These are phyloP conservation scores for Drosophila nigricruria DNA, from an alignment of 2,888 invertebrate species.

Conservation along the genomic window DNA sequence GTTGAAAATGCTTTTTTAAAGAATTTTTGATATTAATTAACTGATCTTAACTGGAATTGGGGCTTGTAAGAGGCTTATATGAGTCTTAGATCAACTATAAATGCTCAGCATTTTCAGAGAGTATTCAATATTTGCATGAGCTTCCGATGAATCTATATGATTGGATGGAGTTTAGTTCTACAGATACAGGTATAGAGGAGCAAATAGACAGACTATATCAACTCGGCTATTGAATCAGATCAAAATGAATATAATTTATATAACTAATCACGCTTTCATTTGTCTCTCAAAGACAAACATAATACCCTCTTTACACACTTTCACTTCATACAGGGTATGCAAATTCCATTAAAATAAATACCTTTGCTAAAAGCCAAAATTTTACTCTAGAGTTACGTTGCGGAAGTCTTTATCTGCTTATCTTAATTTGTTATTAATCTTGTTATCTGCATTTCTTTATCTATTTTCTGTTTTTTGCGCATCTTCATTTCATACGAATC, in stretches of 20 bases:
- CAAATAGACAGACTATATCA: too few relatives aligned
- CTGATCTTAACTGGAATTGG: too few relatives aligned
- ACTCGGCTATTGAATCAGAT: too few relatives aligned
- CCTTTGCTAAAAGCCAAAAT: background rate
- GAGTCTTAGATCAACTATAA: too few relatives aligned
- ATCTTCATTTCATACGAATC: constrained; percentile 9
- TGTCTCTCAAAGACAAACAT: background rate
- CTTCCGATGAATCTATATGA: too few relatives aligned
- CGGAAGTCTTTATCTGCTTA: constrained; percentile 9
- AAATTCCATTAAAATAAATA: background rate
- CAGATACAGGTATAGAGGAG: too few relatives aligned
- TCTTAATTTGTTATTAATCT: background rate
- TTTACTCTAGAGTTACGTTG: background rate
- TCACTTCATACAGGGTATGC: background rate
- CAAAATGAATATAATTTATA: background rate
- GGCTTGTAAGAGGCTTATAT: too few relatives aligned
- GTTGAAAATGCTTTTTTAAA: background rate
- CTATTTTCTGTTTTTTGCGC: constrained; percentile 1
- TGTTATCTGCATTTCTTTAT: background rate
- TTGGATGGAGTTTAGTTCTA: too few relatives aligned
- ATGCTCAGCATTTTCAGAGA: too few relatives aligned
- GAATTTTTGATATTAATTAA: too few relatives aligned
- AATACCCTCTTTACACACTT: background rate
- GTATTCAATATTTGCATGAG: too few relatives aligned
- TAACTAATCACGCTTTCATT: background rate